phyloP scores from a whole-genome alignment of 1,140 invertebrate species.

The Tetramorium simillimum region DNA sequence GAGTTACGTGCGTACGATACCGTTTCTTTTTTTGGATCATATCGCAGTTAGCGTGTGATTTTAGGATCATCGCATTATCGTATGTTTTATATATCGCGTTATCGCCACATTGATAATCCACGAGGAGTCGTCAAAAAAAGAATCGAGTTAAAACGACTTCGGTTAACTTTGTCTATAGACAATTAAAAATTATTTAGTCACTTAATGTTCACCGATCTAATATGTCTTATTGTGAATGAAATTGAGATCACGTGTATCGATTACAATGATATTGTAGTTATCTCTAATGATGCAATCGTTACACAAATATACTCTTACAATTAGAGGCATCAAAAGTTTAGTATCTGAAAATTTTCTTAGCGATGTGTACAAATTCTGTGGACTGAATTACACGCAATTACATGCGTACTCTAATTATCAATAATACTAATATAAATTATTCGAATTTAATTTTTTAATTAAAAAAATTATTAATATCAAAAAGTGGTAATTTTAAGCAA shows the following conservation, averaged over 20 bases:
- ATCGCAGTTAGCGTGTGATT: neutral
- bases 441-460: neutral
- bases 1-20: neutral
- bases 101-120: neutral
- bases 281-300: neutral
- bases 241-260: neutral
- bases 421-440: neutral
- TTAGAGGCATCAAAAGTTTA: neutral
- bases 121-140: neutral
- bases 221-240: neutral
- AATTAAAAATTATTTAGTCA: neutral
- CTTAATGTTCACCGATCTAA: neutral
- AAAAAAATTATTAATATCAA: neutral
- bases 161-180: neutral
- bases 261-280: neutral
- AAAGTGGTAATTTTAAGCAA: neutral
- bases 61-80: neutral
- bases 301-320: neutral
- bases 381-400: neutral
- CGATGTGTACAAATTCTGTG: neutral
- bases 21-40: neutral
- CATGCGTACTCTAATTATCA: neutral
- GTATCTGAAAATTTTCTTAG: neutral
- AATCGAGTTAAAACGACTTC: constrained; percentile 1
- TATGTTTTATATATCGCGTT: neutral